These are phyloP conservation scores for Dascyllus trimaculatus DNA, from an alignment of 2,113 vertebrate genomes.

Conservation along the genomic window DNA sequence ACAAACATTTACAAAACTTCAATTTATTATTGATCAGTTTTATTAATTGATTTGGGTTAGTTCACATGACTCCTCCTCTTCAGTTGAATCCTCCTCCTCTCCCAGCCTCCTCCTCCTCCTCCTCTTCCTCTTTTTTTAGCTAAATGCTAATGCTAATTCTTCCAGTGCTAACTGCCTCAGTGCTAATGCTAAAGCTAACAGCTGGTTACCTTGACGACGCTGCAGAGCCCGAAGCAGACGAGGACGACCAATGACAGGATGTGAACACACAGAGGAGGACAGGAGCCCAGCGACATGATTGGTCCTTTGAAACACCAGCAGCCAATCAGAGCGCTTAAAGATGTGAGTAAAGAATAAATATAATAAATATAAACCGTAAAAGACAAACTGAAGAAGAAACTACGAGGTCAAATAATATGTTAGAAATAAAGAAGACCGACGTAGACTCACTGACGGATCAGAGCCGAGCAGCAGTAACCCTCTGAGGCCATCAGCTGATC, in stretches of 20 bases:
- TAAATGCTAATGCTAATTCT: background rate
- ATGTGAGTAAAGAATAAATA: background rate
- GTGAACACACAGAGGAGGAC: constrained; percentile 10
- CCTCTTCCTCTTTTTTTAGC: background rate
- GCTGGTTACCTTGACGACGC: constrained; percentile 16
- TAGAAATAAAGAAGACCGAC: too few species aligned
- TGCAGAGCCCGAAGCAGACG: constrained; percentile 26
- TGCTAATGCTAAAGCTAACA: constrained; percentile 1
- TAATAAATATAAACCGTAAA: background rate
- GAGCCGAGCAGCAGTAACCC: too few species aligned
- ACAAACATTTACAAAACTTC: too few species aligned
- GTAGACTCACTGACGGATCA: too few species aligned
- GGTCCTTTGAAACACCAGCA: background rate
- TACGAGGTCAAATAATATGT: too few species aligned
- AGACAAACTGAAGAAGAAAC: too few species aligned
- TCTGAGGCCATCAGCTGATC: background rate
- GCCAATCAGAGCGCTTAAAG: constrained; percentile 1
- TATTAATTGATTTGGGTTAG: too few species aligned
- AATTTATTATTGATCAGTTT: too few species aligned
- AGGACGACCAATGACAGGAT: constrained; percentile 19
- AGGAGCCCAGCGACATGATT: constrained; percentile 11
- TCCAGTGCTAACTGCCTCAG: too few species aligned
- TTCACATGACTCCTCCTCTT: too few species aligned
- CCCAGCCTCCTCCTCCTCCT: constrained; percentile 1
- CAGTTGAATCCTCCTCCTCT: constrained; percentile 5